A percentile compares a stretch with the other conserved stretches of the same genome.
phyloP scores from a whole-genome alignment of 1,140 invertebrate species.

The Samia ricini region DNA sequence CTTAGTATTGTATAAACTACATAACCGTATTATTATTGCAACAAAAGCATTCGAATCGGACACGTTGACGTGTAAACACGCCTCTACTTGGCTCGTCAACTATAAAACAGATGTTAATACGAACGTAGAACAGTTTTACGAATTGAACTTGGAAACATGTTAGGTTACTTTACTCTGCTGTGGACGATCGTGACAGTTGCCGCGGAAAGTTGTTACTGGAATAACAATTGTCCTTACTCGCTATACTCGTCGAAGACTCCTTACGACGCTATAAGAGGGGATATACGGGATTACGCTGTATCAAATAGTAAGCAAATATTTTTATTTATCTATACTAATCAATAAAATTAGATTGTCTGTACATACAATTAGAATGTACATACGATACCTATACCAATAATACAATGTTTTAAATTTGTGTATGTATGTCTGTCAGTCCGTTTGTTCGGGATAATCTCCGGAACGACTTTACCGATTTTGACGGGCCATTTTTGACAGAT shows the following conservation, averaged over 20 bases:
- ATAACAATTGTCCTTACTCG: conserved; percentile 35
- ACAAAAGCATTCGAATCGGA: background rate
- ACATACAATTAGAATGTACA: background rate
- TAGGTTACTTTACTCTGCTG: background rate
- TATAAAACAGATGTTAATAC: background rate
- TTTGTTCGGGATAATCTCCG: too few species aligned
- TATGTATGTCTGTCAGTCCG: too few species aligned
- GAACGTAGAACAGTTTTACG: background rate
- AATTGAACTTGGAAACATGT: background rate
- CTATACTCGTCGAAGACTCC: conserved; percentile 50
- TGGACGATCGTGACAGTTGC: conserved; percentile 8
- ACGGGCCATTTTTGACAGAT: too few species aligned
- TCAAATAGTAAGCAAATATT: conserved; percentile 33
- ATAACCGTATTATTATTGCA: background rate
- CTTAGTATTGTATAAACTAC: background rate
- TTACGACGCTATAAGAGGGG: conserved; percentile 55
- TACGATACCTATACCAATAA: too few species aligned
- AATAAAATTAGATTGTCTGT: background rate
- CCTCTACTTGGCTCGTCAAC: background rate
- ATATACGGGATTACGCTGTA: conserved; percentile 46
- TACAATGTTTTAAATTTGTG: too few species aligned
- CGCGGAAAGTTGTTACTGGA: conserved; percentile 48
- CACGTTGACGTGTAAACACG: background rate
- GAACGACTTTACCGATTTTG: too few species aligned
- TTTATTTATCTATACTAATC: conserved; percentile 2